Percentiles rank a stretch among this genome's conserved stretches.
Conservation (phyloP, 2,113 vertebrate genomes). For the Gasterosteus nipponicus region DNA sequence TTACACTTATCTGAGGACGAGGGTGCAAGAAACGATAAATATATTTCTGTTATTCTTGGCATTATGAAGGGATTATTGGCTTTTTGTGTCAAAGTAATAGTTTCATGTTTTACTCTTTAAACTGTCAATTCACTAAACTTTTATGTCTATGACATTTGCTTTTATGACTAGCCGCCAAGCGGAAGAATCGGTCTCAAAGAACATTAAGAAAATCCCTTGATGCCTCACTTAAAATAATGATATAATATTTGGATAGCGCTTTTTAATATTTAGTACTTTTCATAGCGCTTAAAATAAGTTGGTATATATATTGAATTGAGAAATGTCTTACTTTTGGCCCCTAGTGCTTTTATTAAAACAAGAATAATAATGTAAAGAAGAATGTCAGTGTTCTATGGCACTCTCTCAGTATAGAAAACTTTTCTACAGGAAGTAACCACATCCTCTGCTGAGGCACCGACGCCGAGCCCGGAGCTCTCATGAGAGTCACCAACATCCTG, state of each 20-base stretch:
- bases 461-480: constrained; percentile 57
- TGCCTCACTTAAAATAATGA: background rate
- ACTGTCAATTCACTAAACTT: background rate
- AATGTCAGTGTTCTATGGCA: constrained; percentile 3
- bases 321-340: background rate
- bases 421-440: constrained; percentile 80
- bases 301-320: background rate
- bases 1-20: constrained; percentile 89
- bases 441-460: constrained; percentile 69
- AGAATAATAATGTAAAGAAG: background rate
- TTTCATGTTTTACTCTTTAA: background rate
- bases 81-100: background rate
- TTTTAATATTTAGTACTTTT: too few species aligned
- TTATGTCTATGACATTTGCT: background rate
- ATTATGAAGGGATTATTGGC: background rate
- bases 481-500: constrained; percentile 72
- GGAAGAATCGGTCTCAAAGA: background rate
- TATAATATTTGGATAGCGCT: background rate
- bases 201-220: background rate
- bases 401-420: constrained; percentile 43
- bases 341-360: background rate
- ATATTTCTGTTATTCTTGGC: background rate
- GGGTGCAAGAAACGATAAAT: background rate
- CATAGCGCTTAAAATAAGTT: background rate
- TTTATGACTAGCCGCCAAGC: background rate